phyloP scores from a whole-genome alignment of 1,140 invertebrate genomes.

The fruit fly (Drosophila melanogaster) region DNA sequence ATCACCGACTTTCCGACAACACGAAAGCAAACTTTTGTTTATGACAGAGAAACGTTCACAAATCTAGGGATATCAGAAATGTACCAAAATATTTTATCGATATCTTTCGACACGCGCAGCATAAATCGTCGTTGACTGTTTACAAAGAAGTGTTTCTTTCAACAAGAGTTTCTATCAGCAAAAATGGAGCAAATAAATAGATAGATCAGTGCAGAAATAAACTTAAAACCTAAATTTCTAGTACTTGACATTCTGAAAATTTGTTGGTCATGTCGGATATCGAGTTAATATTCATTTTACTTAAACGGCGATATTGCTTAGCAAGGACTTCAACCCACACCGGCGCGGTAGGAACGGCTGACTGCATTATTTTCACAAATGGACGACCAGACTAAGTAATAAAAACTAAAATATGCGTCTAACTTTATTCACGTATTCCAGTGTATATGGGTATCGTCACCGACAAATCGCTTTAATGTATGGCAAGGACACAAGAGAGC shows the following conservation, averaged over 20 bases:
- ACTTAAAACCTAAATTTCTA: neutral
- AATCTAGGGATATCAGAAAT: constrained; percentile 22
- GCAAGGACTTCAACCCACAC: neutral
- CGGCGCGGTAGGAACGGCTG: neutral
- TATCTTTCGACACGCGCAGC: neutral
- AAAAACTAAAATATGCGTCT: too few relatives aligned
- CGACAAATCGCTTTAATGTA: too few relatives aligned
- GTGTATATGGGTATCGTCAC: too few relatives aligned
- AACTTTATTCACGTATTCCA: too few relatives aligned
- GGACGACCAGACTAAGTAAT: too few relatives aligned
- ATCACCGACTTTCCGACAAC: constrained; percentile 1
- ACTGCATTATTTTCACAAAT: neutral
- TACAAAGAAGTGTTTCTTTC: too few relatives aligned
- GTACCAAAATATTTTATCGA: constrained; percentile 25
- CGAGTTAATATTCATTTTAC: neutral
- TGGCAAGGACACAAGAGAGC: too few relatives aligned
- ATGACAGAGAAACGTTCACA: constrained; percentile 29
- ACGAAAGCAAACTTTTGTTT: constrained; percentile 36
- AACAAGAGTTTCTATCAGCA: too few relatives aligned
- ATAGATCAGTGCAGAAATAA: neutral
- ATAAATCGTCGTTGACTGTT: neutral
- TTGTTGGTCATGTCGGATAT: neutral
- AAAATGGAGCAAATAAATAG: too few relatives aligned
- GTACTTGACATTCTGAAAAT: too few relatives aligned
- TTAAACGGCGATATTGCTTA: neutral